Conservation (phyloP, 2,113 vertebrate species). For the Ploceus nigricollis region DNA sequence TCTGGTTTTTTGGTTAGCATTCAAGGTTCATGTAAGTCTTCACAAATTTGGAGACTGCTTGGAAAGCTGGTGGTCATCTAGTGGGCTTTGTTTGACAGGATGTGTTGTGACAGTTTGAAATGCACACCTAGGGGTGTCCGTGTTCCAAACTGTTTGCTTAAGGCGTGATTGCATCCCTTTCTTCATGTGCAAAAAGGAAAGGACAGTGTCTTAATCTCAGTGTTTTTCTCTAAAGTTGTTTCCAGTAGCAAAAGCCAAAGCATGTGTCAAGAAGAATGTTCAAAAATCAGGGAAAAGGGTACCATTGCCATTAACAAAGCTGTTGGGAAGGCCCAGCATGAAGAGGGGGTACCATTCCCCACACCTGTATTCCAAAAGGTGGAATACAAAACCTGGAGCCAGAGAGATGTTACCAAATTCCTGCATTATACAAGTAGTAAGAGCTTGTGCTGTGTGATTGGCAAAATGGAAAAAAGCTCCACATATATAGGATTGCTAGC, state of each 20-base stretch:
- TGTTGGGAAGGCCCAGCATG: background rate
- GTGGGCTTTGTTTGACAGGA: background rate
- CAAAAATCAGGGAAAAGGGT: background rate
- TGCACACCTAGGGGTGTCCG: accelerated
- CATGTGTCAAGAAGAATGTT: background rate
- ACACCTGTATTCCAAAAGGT: background rate
- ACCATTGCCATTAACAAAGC: background rate
- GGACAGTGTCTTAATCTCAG: background rate
- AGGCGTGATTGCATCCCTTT: background rate
- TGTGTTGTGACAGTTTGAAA: background rate
- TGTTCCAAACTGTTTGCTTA: background rate
- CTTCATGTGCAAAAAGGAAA: background rate
- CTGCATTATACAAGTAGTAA: background rate
- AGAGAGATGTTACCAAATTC: background rate
- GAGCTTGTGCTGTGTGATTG: background rate
- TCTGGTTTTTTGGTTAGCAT: background rate
- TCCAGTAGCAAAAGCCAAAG: background rate
- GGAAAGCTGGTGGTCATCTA: background rate
- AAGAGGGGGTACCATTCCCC: background rate
- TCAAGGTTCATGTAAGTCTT: background rate
- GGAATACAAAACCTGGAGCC: background rate
- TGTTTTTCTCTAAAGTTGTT: background rate
- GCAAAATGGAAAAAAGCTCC: background rate
- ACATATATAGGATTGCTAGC: background rate
- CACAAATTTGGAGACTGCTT: background rate